phyloP scores from a whole-genome alignment of 2,888 invertebrate genomes.

The Leptopterna dolabrata region DNA sequence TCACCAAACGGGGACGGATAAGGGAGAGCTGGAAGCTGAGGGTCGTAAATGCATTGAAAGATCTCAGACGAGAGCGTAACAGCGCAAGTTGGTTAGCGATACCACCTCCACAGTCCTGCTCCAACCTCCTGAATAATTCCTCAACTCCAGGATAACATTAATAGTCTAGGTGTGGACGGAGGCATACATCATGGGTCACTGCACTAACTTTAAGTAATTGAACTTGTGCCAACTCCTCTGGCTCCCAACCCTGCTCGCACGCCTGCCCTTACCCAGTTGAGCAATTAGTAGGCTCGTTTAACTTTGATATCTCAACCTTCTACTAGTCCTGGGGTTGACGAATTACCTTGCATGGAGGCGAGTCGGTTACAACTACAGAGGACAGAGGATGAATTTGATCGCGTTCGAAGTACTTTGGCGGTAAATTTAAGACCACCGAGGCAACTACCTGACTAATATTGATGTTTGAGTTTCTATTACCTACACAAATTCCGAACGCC shows the following conservation, averaged over 20 bases:
- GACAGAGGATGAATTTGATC: slow-evolving; percentile 11
- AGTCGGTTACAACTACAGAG: not conserved
- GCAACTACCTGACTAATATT: not conserved
- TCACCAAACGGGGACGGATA: not conserved
- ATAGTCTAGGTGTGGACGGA: slow-evolving; percentile 41
- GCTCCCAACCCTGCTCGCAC: not conserved
- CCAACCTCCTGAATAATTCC: slow-evolving; percentile 34
- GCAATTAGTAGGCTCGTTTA: slow-evolving; percentile 47
- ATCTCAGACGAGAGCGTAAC: not conserved
- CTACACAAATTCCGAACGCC: not conserved
- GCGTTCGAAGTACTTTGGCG: slow-evolving; percentile 13
- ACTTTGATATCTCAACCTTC: slow-evolving; percentile 40
- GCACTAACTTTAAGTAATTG: slow-evolving; percentile 40
- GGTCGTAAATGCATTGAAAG: not conserved
- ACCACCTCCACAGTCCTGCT: slow-evolving; percentile 1
- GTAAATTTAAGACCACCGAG: not conserved
- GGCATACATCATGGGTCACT: slow-evolving; percentile 41
- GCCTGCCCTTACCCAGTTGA: not conserved
- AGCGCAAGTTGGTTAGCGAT: slow-evolving; percentile 1
- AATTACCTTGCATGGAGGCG: not conserved
- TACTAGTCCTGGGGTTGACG: slow-evolving; percentile 22
- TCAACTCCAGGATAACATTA: slow-evolving; percentile 37
- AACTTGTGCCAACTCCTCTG: slow-evolving; percentile 36
- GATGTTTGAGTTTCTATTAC: not conserved
- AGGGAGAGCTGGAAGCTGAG: not conserved